A percentile compares a stretch with the other conserved stretches of the same genome.
phyloP scores from a whole-genome alignment of 2,113 vertebrate genomes.

The Crocuta crocuta region DNA sequence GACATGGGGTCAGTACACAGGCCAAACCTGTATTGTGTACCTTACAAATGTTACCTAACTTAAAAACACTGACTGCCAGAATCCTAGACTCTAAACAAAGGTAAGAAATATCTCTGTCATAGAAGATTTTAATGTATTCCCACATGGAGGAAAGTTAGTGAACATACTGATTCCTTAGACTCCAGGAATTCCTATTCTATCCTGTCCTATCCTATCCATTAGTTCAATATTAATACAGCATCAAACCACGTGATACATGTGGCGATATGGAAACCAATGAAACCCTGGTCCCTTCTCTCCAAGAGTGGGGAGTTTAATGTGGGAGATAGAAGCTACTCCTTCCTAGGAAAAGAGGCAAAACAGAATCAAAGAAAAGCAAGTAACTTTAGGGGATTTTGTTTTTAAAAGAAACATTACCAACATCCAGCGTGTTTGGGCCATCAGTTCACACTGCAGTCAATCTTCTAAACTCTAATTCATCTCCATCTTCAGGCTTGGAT shows the following conservation, averaged over 20 bases:
- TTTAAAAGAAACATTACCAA: conserved; percentile 5
- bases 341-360: not conserved
- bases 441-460: not conserved
- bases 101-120: not conserved
- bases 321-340: not conserved
- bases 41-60: not conserved
- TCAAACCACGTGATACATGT: not conserved
- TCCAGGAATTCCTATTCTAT: not conserved
- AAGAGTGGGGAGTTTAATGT: not conserved
- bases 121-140: not conserved
- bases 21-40: not conserved
- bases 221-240: not conserved
- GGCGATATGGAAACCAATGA: not conserved
- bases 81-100: not conserved
- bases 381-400: not conserved
- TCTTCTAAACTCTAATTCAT: not conserved
- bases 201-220: not conserved
- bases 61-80: not conserved
- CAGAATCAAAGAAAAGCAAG: not conserved
- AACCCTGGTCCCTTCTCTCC: not conserved
- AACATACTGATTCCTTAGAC: not conserved
- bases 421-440: not conserved
- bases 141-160: not conserved
- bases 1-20: not conserved
- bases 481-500: not conserved